Conservation (phyloP, 2,797 vertebrate genomes). For the Diglossa cyanea region DNA sequence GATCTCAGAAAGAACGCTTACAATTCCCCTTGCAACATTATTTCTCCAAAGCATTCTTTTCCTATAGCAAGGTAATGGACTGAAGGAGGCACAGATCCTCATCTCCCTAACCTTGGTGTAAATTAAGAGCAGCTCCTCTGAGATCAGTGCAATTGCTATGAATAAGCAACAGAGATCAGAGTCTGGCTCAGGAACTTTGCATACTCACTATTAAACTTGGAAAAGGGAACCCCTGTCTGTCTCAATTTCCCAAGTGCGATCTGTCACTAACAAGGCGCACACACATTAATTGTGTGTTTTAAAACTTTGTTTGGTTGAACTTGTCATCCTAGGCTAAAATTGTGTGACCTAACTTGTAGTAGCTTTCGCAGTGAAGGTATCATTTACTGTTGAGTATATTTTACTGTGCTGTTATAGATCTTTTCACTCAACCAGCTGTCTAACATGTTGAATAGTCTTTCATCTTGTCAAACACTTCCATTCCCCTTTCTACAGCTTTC, state of each 20-base stretch:
- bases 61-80: background rate
- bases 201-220: conserved; percentile 56
- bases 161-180: background rate
- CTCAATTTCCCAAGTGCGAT: conserved; percentile 19
- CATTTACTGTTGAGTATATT: conserved; percentile 73
- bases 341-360: conserved; percentile 65
- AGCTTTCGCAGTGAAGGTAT: conserved; percentile 67
- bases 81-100: conserved; percentile 5
- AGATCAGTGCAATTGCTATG: background rate
- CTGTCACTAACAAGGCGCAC: background rate
- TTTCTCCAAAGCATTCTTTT: background rate
- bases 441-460: conserved; percentile 79
- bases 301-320: conserved; percentile 70
- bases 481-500: conserved; percentile 81
- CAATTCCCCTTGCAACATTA: background rate
- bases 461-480: conserved; percentile 81
- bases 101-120: background rate
- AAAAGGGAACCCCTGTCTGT: conserved; percentile 59
- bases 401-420: conserved; percentile 71
- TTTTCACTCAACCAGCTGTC: conserved; percentile 85
- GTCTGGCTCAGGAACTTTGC: conserved; percentile 28
- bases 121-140: background rate
- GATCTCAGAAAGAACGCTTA: background rate
- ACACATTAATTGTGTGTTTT: conserved; percentile 43
- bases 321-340: conserved; percentile 77